Base-by-base conservation (phyloP, 2,888 invertebrate genomes). In the Amblyjoppa proteus region DNA sequence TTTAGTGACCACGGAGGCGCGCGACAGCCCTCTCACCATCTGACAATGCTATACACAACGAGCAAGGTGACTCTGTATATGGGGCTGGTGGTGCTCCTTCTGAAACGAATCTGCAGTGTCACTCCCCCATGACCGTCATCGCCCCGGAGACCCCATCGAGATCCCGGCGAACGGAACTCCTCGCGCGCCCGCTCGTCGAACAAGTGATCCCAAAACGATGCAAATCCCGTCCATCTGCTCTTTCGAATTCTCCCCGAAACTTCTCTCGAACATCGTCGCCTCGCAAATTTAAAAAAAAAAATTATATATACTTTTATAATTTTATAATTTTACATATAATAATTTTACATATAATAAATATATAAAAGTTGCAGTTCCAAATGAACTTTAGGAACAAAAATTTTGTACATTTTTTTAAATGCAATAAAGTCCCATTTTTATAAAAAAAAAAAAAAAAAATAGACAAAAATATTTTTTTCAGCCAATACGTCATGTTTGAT, bases 181-280 rank as follows among this genome's bases (percentile, higher is more conserved):
- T 76, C 66, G 73, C 51, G 51, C 16, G 31, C 71, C 53, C 68
- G n/a, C 56, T 83, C 58, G 16, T 78, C 78, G 81, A 75, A 73
- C 81, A 82, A 85, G 81, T 85, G 83, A 68, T 71, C 82, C 78
- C 20, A 82, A 78, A 78, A 66, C 78, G 61, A 64, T 77, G 25
- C 56, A 41, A 78, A 81, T 79, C 77, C 73, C 66, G 53, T 53
- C 49, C 58, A 74, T 45, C 77, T 74, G 77, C 49, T 45, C n/a
- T 25, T 53, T 45, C 16, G 41, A 81, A 81, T 80, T 70, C 49
- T 4, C 66, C 56, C 45, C 70, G 25, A 78, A 58, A 70, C 38
- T 79, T 41, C 20, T 38, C 13, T 58, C 25, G 1, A 58, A 1
- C 13, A 1, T 16, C 45, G 13, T 49, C 4, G 45, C 13, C 16